These are phyloP conservation scores for Deilephila porcellus DNA, from an alignment of 2,888 invertebrate genomes.

Conservation along the genomic window DNA sequence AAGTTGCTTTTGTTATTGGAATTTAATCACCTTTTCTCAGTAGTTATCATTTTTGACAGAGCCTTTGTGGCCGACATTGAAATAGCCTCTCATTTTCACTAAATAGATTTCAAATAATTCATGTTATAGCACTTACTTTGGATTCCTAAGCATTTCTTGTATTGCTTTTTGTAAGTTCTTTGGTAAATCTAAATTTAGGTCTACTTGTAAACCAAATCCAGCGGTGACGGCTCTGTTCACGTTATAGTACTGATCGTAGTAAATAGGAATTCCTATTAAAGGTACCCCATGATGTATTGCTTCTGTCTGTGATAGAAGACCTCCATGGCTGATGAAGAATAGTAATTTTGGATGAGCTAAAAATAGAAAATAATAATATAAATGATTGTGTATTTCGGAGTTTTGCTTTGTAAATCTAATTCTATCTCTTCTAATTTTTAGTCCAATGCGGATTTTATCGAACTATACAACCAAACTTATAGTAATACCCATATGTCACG, in stretches of 20 bases:
- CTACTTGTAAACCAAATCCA: conserved; percentile 57
- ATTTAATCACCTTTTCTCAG: no score
- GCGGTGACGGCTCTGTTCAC: conserved; percentile 55
- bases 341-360: conserved; percentile 59
- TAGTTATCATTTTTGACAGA: no score
- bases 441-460: no score
- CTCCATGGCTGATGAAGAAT: conserved; percentile 61
- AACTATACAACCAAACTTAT: no score
- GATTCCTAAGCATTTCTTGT: conserved; percentile 48
- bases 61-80: no score
- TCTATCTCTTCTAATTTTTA: no score
- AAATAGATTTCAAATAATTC: neutral
- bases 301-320: conserved; percentile 59
- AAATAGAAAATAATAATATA: conserved; percentile 32
- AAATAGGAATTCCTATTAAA: conserved; percentile 59
- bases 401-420: no score
- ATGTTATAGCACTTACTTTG: conserved; percentile 45
- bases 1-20: no score
- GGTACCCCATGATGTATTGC: conserved; percentile 62
- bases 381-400: no score
- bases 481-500: no score
- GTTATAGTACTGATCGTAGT: conserved; percentile 64
- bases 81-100: no score
- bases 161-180: conserved; percentile 55
- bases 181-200: conserved; percentile 49